Base-by-base conservation (phyloP, 2,888 invertebrate species). In the Pheosia gnoma region DNA sequence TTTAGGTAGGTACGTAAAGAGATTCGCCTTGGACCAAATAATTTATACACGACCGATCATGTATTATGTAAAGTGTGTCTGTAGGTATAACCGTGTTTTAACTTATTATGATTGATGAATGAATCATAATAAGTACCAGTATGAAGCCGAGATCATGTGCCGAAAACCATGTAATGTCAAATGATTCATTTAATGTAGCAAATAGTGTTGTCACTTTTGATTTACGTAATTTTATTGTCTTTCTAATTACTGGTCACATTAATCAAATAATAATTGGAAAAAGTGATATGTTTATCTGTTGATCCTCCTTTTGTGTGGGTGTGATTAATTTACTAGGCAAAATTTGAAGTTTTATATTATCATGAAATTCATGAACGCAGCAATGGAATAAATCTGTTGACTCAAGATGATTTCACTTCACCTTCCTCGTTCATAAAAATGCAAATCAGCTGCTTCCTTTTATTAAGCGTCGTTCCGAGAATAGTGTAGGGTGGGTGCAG, bases 391-490 rank as follows among this genome's bases (percentile, higher is more conserved):
- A 68, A 65, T 59, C 60, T 62, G 61, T 64, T 58, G 68, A 73
- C 70, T 65, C 55, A 74, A 70, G 78, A 84, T 87, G 88, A 88
- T 85, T 88, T 86, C 80, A 80, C 73, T 81, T 75, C 88, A 88
- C 86, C 90, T 90, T 89, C 90, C 85, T 84, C 76, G 83, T 89
- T 91, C 85, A 90, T 90, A 89, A 91, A 91, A 92, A 89, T 88
- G 86, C 89, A 91, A 92, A 92, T 91, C 89, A 90, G 88, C 86
- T 79, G 81, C 91, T 90, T 93, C 92, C 91, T 90, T 86, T 88
- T 79, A 78, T 83, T 87, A 90, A 89, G 90, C 88, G 87, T 79
- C 80, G 80, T 84, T 86, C 85, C 80, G 78, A 86, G 84, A 87
- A 88, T 88, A 86, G 84, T 79, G 75, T 82, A 82, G 87, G 89